phyloP scores from a whole-genome alignment of 2,113 vertebrate species.

The Oplegnathus fasciatus region DNA sequence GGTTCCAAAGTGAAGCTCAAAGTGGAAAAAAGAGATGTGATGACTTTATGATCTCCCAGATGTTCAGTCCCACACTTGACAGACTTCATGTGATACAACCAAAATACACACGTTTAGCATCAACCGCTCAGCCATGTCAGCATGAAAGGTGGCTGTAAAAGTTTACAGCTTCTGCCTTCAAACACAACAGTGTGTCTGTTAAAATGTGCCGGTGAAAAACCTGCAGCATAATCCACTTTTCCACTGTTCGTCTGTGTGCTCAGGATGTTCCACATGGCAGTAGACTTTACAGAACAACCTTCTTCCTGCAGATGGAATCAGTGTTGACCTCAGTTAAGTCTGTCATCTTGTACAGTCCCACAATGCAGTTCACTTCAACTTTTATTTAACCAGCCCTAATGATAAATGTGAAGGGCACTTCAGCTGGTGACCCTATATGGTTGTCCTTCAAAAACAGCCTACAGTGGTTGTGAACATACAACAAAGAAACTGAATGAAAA shows the following conservation, averaged over 20 bases:
- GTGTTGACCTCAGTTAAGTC: too few species aligned
- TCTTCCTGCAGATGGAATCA: too few species aligned
- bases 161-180: background rate
- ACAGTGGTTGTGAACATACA: background rate
- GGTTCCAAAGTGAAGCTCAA: background rate
- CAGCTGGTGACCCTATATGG: too few species aligned
- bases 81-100: background rate
- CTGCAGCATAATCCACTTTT: too few species aligned
- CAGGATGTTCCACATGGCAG: background rate
- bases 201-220: background rate
- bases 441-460: too few species aligned
- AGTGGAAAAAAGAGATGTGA: background rate
- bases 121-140: too few species aligned
- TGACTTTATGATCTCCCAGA: slow-evolving; percentile 15
- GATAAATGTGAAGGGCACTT: too few species aligned
- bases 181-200: background rate
- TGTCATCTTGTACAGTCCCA: too few species aligned
- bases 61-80: background rate
- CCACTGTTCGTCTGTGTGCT: background rate
- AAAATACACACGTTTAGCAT: background rate
- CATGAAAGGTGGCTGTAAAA: background rate
- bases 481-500: background rate
- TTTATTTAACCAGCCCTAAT: too few species aligned
- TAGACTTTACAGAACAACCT: too few species aligned
- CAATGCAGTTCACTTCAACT: too few species aligned